A percentile compares a stretch with the other conserved stretches of the same genome.
Conservation (phyloP, 2,797 vertebrate genomes). For the Myiotriccus ornatus region DNA sequence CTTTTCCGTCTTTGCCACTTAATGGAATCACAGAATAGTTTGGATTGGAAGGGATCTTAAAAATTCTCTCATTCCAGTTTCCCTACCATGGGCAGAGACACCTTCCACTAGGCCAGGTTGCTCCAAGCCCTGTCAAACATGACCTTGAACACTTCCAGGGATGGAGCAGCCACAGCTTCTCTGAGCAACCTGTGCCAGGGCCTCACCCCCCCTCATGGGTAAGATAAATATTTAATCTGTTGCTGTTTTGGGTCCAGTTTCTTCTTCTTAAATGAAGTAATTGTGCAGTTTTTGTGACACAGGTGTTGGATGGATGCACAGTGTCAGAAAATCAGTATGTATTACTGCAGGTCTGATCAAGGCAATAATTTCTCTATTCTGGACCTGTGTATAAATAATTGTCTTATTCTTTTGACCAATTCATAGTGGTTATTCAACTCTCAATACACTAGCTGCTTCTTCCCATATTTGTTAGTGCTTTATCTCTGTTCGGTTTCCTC, state of each 20-base stretch:
- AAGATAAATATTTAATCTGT: neutral
- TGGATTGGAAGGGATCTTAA: neutral
- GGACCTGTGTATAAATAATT: neutral
- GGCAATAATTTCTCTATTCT: neutral
- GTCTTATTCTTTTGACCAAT: neutral
- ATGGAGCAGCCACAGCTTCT: neutral
- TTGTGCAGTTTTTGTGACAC: neutral
- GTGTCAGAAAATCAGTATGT: neutral
- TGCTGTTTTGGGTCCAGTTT: neutral
- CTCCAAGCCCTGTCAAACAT: rapidly evolving
- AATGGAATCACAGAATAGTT: neutral
- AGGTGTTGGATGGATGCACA: neutral
- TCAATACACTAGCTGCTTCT: neutral
- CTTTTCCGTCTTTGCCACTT: neutral
- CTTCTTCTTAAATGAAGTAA: neutral
- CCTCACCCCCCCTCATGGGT: rapidly evolving
- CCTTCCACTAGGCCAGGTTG: rapidly evolving
- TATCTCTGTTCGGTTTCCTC: neutral
- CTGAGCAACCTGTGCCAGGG: neutral
- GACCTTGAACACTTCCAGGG: neutral
- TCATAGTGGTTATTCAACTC: neutral
- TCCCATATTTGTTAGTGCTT: neutral
- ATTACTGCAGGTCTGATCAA: neutral
- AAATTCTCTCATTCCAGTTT: neutral
- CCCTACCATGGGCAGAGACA: neutral